Base-by-base conservation (phyloP, 1,140 invertebrate species). In the Vanessa tameamea region DNA sequence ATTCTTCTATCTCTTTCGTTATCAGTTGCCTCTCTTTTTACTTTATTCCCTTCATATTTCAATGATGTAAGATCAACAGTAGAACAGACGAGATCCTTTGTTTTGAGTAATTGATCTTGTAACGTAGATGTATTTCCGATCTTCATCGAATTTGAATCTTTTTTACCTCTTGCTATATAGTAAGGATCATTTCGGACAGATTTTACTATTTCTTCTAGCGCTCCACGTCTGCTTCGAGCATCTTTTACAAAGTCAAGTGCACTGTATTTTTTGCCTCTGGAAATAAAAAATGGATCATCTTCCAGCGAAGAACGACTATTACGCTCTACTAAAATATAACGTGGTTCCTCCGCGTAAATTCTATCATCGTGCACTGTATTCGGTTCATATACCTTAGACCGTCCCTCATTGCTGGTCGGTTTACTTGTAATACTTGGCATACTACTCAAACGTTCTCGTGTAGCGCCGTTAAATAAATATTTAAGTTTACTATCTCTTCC, bases 131-230 rank as follows among this genome's bases (percentile, higher is more conserved):
- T 55, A 55, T 90, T 87, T 15, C 64, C 76, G n/a, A 76, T 37
- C 64, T 79, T 81, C 16, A 70, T 64, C 51, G 47, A 51, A 31
- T 80, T 75, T 0, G 20, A 20, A 74, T 85, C 76, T 66, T 90
- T 92, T 76, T 92, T 92, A 37, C 91, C 91, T 81, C 91, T 78
- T 1, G 88, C 89, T 57, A 92, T 91, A 66, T 90, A 91, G 77
- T 83, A 92, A n/a, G 91, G 91, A 78, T 92, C 91, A 51, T 90
- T 90, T 26, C 88, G 78, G 12, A 92, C 87, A 2, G 88, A 89
- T 81, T 91, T 91, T 0, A 91, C 84, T 14, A 92, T 80, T 66
- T 92, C 87, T 76, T 92, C 91, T 47, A 92, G 72, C 0, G 86
- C 85, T 43, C 89, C 88, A 2, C 91, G 89, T 72, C 91, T 76